Evolutionary conservation across 2,113 vertebrate species (phyloP), one percentile per base, ranked within the genome.

Genomic region (Pardalotus punctatus): DNA sequence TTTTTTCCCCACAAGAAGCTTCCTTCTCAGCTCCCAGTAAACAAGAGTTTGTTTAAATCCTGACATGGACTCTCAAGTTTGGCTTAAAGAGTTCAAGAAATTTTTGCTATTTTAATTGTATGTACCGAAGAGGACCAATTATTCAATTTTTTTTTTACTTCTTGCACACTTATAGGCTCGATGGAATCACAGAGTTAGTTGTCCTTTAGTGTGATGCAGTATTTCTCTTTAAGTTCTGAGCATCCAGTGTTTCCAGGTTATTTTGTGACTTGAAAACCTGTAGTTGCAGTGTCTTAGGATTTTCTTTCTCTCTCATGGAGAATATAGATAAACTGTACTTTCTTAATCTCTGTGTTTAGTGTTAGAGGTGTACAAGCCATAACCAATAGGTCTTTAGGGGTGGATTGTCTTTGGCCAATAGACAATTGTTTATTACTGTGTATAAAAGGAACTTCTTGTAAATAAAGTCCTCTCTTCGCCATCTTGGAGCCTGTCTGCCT

Each of bases 1-100:
- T 40, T 25, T 15, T 51, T 69, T 33, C 20, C n/a, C 21, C 56
- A 18, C 0, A 0, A 71, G 53, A 86, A 83, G n/a, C 23, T 54
- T 60, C 22, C 18, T 60, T 70, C 67, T 57, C 50, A 82, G 54
- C 7, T 21, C 17, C n/a, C 48, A 62, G 33, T 11, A 54, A 77
- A 45, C 14, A 72, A 38, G 36, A 38, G 25, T 36, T 33, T 70
- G 24, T 43, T 67, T 48, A 71, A 80, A 76, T 79, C 24, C 35
- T 76, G 20, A 48, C 57, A 60, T 0, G 31, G 48, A 50, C 20
- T 47, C 45, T 42, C 12, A 66, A 36, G 6, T 47, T 51, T 70
- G 17, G 70, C n/a, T 61, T 64, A 62, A 4, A 78, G 16, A 12
- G 27, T 17, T 69, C 13, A 67, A 6, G 22, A 6, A 9, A 18